Base-by-base conservation (phyloP, 92 coral and sea anemone genomes). In the Epizoanthus ramosus region DNA sequence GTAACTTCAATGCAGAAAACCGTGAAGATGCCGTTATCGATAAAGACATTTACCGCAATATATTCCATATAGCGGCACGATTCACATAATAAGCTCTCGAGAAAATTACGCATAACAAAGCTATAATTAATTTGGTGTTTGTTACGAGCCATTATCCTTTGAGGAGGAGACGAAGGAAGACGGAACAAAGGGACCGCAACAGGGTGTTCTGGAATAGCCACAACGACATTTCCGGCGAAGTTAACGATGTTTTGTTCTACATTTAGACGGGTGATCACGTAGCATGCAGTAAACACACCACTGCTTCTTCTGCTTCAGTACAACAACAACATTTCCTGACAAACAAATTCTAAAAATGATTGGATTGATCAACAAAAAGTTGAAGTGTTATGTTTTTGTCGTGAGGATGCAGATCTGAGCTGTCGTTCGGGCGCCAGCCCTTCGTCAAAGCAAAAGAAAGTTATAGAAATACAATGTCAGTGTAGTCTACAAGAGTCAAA, bases 171-270 rank as follows among this genome's bases (percentile, higher is more conserved):
- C 39, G 57, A 23, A 3, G 58, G 6, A 37, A 16, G 5, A 12
- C 14, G 45, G 17, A 35, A 75, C 80, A 61, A 77, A 77, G 71
- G 3, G 2, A 22, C 71, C 82, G 82, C 82, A 77, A 18, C 58
- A 21, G 71, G 65, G 14, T n/a, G 17, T 61, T 77, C 58, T 77
- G 10, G 71, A 60, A 77, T 37, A 21, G 23, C 22, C 16, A 37
- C 19, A 17, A 61, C 63, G 61, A 75, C 3, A 74, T 67, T 67
- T 65, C 31, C 64, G 54, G 54, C 54, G 16, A 74, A 24, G 54
- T 21, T 28, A 2, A 1, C 47, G 19, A 74, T 28, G 79, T 74
- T 74, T 73, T 73, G 65, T 73, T 73, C 57, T 4, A 24, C 3
- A 6, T n/a, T 28, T 25, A 31, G 68, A 7, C 68, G 35, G 43